Conservation (phyloP, 2,888 invertebrate species). For the Amphipoea lucens region DNA sequence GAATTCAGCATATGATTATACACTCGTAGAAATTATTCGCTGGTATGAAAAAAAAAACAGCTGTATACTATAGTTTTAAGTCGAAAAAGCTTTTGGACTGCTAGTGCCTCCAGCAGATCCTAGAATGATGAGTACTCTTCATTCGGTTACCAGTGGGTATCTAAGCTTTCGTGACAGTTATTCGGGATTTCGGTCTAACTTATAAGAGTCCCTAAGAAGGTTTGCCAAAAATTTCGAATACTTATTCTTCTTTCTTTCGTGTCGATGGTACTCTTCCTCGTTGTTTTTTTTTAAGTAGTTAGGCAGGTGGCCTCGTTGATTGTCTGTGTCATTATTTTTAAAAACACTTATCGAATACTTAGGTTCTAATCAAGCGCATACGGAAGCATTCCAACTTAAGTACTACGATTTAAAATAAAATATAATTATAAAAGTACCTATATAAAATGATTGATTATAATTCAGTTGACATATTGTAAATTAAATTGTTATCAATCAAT, state of each 20-base stretch:
- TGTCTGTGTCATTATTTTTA: too few species aligned
- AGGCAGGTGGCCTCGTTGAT: too few species aligned
- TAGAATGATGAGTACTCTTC: too few species aligned
- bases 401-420: constrained; percentile 38
- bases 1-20: too few species aligned
- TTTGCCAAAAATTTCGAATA: background rate
- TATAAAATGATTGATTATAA: constrained; percentile 54
- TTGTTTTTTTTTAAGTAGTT: too few species aligned
- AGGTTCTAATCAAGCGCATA: constrained; percentile 17
- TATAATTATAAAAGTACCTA: constrained; percentile 5
- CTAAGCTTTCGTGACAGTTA: background rate
- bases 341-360: background rate
- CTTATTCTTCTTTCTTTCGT: too few species aligned
- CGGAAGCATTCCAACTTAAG: constrained; percentile 48
- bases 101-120: too few species aligned
- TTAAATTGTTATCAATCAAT: constrained; percentile 63
- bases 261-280: too few species aligned
- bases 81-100: too few species aligned
- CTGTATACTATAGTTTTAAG: too few species aligned
- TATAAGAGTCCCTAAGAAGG: background rate
- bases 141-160: background rate
- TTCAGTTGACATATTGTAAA: constrained; percentile 46
- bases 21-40: too few species aligned
- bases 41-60: too few species aligned
- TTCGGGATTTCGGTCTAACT: background rate